These are phyloP conservation scores for Lineus longissimus DNA, from an alignment of 1,140 invertebrate genomes.

Conservation along the genomic window DNA sequence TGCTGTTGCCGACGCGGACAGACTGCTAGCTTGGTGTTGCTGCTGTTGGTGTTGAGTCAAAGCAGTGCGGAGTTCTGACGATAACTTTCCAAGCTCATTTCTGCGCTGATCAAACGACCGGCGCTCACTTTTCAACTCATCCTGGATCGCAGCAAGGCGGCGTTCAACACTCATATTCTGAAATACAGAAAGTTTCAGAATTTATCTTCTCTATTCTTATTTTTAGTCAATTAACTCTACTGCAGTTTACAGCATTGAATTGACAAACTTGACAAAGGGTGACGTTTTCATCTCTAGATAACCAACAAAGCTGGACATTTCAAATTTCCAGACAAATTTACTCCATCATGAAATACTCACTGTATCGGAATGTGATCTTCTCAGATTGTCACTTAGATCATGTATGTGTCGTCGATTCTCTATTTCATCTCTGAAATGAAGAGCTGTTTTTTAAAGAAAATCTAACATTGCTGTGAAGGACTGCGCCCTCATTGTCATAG, in stretches of 20 bases:
- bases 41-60: constrained; percentile 29
- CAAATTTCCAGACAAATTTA: too few species aligned
- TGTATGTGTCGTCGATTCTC: constrained; percentile 2
- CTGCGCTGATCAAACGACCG: constrained; percentile 9
- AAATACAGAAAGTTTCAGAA: too few species aligned
- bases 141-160: constrained; percentile 30
- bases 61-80: constrained; percentile 28
- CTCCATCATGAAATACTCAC: too few species aligned
- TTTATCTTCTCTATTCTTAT: too few species aligned
- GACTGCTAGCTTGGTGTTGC: constrained; percentile 16
- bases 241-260: too few species aligned
- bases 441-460: too few species aligned
- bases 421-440: constrained; percentile 9
- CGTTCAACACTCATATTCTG: constrained; percentile 26
- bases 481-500: too few species aligned
- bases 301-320: too few species aligned
- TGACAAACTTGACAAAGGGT: too few species aligned
- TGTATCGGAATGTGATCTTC: neutral
- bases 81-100: constrained; percentile 21
- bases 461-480: too few species aligned
- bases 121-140: constrained; percentile 28
- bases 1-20: neutral
- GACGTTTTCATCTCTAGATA: too few species aligned
- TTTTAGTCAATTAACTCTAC: too few species aligned
- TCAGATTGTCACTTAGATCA: constrained; percentile 3